Percentiles rank a stretch among this genome's conserved stretches.
Evolutionary conservation across 1,140 invertebrate species (phyloP).

Genomic region (Drosophila ficusphila): DNA sequence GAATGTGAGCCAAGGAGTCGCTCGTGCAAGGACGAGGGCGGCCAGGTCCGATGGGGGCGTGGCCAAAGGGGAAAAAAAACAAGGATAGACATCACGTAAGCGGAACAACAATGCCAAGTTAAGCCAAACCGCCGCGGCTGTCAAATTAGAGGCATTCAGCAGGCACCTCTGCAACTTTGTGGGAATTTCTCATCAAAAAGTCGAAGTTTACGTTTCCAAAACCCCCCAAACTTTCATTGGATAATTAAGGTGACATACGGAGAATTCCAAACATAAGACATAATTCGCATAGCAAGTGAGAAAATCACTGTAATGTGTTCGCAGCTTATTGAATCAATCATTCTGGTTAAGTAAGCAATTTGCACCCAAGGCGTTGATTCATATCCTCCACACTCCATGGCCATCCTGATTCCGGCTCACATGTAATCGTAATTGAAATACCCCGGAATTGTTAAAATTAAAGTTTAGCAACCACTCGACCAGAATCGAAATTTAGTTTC

Average conservation of each 20-base stretch:
- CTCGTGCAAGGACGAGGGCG: constrained; percentile 34
- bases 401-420: constrained; percentile 13
- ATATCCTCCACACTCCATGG: constrained; percentile 3
- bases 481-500: constrained; percentile 38
- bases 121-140: constrained; percentile 60
- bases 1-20: constrained; percentile 54
- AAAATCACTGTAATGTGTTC: constrained; percentile 28
- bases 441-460: constrained; percentile 48
- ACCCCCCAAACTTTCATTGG: background rate
- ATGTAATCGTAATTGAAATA: constrained; percentile 56
- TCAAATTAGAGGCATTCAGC: constrained; percentile 73
- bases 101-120: constrained; percentile 70
- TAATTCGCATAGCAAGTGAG: constrained; percentile 33
- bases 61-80: constrained; percentile 22
- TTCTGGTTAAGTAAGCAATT: constrained; percentile 46
- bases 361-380: constrained; percentile 46
- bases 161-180: constrained; percentile 50
- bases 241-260: constrained; percentile 19
- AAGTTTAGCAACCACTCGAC: constrained; percentile 22
- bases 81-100: constrained; percentile 75
- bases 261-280: constrained; percentile 10
- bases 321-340: constrained; percentile 58
- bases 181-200: constrained; percentile 22
- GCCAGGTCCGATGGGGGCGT: constrained; percentile 34
- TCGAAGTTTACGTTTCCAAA: constrained; percentile 1